phyloP scores from a whole-genome alignment of 2,888 invertebrate genomes.

The Cosmorhoe ocellata region DNA sequence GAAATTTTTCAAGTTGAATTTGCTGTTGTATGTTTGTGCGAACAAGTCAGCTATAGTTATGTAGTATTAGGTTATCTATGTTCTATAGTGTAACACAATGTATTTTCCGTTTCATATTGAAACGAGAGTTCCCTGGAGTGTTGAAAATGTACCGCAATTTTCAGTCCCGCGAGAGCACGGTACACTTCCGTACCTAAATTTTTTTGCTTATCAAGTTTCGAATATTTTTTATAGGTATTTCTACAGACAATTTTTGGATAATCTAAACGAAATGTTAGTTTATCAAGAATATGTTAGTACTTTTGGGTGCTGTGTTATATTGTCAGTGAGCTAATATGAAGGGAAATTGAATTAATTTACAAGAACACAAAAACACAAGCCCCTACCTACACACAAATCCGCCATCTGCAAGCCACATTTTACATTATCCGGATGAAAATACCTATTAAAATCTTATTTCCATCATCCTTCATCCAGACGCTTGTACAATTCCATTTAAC shows the following conservation, averaged over 20 bases:
- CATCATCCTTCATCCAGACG: constrained; percentile 16
- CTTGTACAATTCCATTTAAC: constrained; percentile 24
- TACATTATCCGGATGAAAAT: constrained; percentile 9
- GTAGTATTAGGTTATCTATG: no score
- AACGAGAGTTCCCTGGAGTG: constrained; percentile 1
- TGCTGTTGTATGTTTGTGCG: no score
- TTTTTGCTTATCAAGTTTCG: not conserved
- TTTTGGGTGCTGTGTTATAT: no score
- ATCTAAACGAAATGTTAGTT: no score
- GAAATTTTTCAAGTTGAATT: no score
- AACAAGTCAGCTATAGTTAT: no score
- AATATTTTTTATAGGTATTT: constrained; percentile 1
- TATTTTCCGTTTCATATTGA: constrained; percentile 6
- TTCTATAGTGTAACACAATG: not conserved
- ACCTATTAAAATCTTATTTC: constrained; percentile 15
- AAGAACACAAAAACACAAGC: no score
- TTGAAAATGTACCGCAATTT: not conserved
- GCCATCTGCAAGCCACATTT: constrained; percentile 1
- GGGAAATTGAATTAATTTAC: no score
- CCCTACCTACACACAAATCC: not conserved
- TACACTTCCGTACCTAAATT: no score
- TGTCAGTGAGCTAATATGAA: no score
- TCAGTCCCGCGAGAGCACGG: not conserved
- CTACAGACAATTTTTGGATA: no score
- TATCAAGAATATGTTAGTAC: no score